phyloP scores from a whole-genome alignment of 1,140 invertebrate genomes.

The Diuraphis noxia region DNA sequence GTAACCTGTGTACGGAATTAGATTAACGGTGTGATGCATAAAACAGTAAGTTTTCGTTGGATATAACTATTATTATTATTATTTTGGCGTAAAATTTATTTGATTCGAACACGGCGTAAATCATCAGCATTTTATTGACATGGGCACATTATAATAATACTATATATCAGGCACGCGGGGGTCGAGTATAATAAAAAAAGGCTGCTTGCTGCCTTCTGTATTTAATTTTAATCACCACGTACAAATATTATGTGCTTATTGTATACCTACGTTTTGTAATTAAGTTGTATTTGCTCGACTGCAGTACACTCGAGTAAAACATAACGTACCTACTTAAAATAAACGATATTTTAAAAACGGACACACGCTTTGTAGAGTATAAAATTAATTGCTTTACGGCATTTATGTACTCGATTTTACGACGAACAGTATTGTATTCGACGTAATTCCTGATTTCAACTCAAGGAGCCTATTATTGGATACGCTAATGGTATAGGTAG shows the following conservation, averaged over 20 bases:
- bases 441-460: background rate
- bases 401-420: background rate
- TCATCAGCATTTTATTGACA: conserved; percentile 23
- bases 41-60: background rate
- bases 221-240: background rate
- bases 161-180: background rate
- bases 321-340: background rate
- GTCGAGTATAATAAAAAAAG: background rate
- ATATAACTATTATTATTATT: background rate
- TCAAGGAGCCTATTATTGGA: background rate
- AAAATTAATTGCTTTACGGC: background rate
- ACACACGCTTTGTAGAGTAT: background rate
- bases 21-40: background rate
- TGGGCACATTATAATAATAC: background rate
- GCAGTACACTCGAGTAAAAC: background rate
- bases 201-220: background rate
- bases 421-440: background rate
- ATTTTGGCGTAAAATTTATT: conserved; percentile 25
- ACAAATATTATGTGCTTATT: background rate
- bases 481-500: background rate
- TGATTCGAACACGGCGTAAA: background rate
- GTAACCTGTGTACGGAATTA: background rate
- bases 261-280: background rate
- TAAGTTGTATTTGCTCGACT: background rate
- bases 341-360: background rate